Base-by-base conservation (phyloP, 1,140 invertebrate species). In the Trypoxylus dichotomus region DNA sequence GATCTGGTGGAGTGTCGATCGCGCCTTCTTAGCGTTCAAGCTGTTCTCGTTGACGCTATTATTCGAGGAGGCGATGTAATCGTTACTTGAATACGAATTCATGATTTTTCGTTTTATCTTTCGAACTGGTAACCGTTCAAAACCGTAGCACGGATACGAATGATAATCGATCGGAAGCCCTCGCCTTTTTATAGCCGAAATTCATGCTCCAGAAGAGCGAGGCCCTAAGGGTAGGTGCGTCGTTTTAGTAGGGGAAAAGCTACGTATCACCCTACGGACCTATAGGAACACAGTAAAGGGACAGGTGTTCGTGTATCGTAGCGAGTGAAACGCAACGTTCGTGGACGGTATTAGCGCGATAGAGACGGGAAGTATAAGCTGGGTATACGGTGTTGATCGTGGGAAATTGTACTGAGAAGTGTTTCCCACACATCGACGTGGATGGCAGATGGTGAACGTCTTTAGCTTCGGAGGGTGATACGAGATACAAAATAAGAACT, bases 11-110 rank as follows among this genome's bases (percentile, higher is more conserved):
- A 84, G 80, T 24, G 83, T 81, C 47, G 82, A 84, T 29, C 82
- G 82, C 74, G 82, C 80, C 74, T 85, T 85, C 80, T 85, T 85
- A 25, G 84, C 80, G 82, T 86, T 86, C 54, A 83, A 76, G 71
- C 82, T 83, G 80, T 86, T 86, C 74, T 86, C 85, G 82, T 86
- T 86, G 80, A 85, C 80, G 42, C 80, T 81, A 81, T 86, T 86
- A 79, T 86, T 85, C 68, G 81, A 82, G 10, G 81, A 77, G 37
- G 82, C 81, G 47, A 84, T 68, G 79, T 82, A 84, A 63, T 85
- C 83, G 83, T 82, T 81, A 10, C 24, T 68, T n/a, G n/a, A 54
- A 54, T 13, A 68, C 27, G 79, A 83, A 80, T 79, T 85, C 84
- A 85, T 85, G 77, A 47, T 15, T 43, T 11, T 19, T 8, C n/a